phyloP scores from a whole-genome alignment of 2,797 vertebrate genomes.

The Hephaestus fuliginosus region DNA sequence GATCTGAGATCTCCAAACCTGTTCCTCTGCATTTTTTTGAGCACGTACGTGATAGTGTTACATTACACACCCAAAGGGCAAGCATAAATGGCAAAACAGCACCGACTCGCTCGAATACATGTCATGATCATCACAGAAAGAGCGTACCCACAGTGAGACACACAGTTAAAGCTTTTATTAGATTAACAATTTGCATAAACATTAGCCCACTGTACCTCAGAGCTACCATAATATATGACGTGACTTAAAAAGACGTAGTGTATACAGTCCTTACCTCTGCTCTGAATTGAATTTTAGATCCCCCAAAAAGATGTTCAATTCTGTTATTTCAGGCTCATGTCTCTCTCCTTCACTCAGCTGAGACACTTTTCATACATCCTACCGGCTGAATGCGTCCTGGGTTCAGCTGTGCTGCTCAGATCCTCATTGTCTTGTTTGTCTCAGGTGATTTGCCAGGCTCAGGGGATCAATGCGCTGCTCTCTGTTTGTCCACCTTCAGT shows the following conservation, averaged over 20 bases:
- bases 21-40: constrained; percentile 77
- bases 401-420: constrained; percentile 46
- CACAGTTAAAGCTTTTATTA: not conserved
- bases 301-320: constrained; percentile 17
- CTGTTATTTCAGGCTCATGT: constrained; percentile 41
- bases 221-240: not conserved
- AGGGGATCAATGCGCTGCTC: constrained; percentile 61
- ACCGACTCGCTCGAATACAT: not conserved
- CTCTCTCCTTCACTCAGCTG: constrained; percentile 16
- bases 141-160: not conserved
- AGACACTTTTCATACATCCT: constrained; percentile 42
- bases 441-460: constrained; percentile 57
- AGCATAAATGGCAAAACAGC: constrained; percentile 26
- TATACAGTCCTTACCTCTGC: constrained; percentile 54
- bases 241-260: not conserved
- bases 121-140: not conserved
- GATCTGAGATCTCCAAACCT: constrained; percentile 64
- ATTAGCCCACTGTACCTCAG: not conserved
- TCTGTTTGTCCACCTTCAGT: constrained; percentile 76
- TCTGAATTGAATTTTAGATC: constrained; percentile 22
- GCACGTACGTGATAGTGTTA: not conserved
- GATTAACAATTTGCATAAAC: not conserved
- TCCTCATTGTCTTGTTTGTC: constrained; percentile 62
- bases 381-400: constrained; percentile 16
- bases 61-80: constrained; percentile 47